Percentiles rank a stretch among this genome's conserved stretches.
Conservation (phyloP, 2,888 invertebrate species). For the Eristalinus sepulchralis region DNA sequence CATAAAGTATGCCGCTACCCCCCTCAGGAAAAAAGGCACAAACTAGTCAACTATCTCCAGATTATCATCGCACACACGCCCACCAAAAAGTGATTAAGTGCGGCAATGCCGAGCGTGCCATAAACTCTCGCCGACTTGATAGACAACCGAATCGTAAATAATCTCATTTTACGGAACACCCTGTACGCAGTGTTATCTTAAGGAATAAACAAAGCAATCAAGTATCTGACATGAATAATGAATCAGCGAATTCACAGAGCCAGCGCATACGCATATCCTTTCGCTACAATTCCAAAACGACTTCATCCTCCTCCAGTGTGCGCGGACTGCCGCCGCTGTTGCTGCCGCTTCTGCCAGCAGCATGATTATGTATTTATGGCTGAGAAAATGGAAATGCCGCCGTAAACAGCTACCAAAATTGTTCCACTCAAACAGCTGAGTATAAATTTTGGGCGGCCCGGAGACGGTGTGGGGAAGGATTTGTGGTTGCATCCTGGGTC, state of each 20-base stretch:
- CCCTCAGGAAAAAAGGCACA: background rate
- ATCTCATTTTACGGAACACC: slow-evolving; percentile 1
- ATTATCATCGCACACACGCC: background rate
- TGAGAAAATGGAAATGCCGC: slow-evolving; percentile 17
- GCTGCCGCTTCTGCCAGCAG: background rate
- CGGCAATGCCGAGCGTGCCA: background rate
- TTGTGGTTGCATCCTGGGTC: background rate
- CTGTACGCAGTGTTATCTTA: slow-evolving; percentile 2
- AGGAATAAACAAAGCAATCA: slow-evolving; percentile 27
- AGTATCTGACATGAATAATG: slow-evolving; percentile 41
- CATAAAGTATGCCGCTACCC: background rate
- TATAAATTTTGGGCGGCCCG: slow-evolving; percentile 3
- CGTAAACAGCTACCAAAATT: slow-evolving; percentile 1
- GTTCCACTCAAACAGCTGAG: slow-evolving; percentile 6
- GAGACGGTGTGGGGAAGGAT: background rate
- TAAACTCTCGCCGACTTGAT: background rate
- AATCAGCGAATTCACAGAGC: slow-evolving; percentile 6
- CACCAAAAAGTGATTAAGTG: background rate
- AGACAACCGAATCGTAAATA: slow-evolving; percentile 2
- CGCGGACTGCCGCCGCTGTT: background rate
- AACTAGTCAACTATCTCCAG: background rate
- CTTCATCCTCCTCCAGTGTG: background rate
- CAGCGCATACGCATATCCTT: background rate
- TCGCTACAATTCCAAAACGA: slow-evolving; percentile 10
- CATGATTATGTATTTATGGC: slow-evolving; percentile 32